Evolutionary conservation across 2,113 vertebrate genomes (phyloP).

Genomic region (Mellivora capensis): DNA sequence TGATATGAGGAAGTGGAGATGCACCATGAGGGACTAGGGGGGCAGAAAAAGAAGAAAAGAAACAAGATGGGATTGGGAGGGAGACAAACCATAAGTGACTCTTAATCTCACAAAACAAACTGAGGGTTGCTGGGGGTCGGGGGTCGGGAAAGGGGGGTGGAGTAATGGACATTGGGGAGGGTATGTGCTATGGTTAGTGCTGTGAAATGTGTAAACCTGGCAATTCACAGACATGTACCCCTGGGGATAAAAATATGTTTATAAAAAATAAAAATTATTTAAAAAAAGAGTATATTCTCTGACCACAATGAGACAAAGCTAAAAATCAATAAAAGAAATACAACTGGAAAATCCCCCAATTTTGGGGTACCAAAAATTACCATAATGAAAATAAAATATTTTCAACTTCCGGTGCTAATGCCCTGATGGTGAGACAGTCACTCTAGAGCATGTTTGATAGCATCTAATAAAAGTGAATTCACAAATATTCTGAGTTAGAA

Average conservation of each 20-base stretch:
- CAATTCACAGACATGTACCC: too few relatives aligned
- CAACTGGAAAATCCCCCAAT: not conserved
- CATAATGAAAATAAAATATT: not conserved
- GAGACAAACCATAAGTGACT: not conserved
- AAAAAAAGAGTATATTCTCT: not conserved
- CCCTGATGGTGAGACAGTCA: not conserved
- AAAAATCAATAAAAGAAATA: not conserved
- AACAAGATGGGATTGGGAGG: too few relatives aligned
- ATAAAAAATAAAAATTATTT: too few relatives aligned
- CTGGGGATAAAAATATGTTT: too few relatives aligned
- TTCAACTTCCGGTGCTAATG: not conserved
- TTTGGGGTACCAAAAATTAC: not conserved
- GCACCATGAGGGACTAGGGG: too few relatives aligned
- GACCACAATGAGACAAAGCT: not conserved
- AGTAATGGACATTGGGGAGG: too few relatives aligned
- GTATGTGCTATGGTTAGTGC: too few relatives aligned
- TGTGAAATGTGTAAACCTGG: too few relatives aligned
- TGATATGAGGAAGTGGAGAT: too few relatives aligned
- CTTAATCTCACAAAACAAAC: not conserved
- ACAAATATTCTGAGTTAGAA: not conserved
- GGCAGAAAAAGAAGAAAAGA: too few relatives aligned
- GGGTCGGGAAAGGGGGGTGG: too few relatives aligned
- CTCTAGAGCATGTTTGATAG: not conserved
- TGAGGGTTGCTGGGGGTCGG: too few relatives aligned
- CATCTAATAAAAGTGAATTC: not conserved